A percentile compares a stretch with the other conserved stretches of the same genome.
Evolutionary conservation across 1,140 invertebrate species (phyloP).

Genomic region (Asbolus verrucosus): DNA sequence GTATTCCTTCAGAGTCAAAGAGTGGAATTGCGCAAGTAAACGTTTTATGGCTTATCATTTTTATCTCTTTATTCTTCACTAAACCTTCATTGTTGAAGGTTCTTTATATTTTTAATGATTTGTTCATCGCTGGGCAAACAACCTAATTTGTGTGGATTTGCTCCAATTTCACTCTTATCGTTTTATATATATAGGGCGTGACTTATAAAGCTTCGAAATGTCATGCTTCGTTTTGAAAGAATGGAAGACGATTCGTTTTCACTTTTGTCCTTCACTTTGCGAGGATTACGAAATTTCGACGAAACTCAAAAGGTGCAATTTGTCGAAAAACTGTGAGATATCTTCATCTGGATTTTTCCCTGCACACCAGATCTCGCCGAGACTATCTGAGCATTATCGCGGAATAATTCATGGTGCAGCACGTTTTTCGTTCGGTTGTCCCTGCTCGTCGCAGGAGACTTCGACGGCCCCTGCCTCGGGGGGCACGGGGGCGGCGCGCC

Average conservation of each 20-base stretch:
- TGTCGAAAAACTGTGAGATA: no score
- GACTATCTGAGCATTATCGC: background rate
- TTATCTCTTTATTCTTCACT: slow-evolving; percentile 42
- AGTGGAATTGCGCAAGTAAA: slow-evolving; percentile 49
- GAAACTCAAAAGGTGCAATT: no score
- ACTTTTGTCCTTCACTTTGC: no score
- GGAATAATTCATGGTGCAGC: slow-evolving; percentile 14
- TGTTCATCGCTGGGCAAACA: slow-evolving; percentile 32
- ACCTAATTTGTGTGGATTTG: slow-evolving; percentile 24
- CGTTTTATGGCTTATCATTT: slow-evolving; percentile 51
- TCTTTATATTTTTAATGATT: slow-evolving; percentile 43
- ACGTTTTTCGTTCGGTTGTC: slow-evolving; percentile 29
- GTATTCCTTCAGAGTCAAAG: slow-evolving; percentile 51
- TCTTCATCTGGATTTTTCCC: no score
- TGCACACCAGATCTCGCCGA: no score
- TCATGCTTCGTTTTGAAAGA: no score
- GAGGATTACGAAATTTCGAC: no score
- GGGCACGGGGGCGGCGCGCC: slow-evolving; percentile 32
- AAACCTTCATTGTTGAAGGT: slow-evolving; percentile 29
- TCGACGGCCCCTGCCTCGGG: slow-evolving; percentile 31
- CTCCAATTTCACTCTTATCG: background rate
- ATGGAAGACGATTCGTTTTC: no score
- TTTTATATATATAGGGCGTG: no score
- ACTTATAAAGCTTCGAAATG: no score
- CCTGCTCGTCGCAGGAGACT: slow-evolving; percentile 15